Conservation (phyloP, 2,113 vertebrate genomes). For the Daphoenositta chrysoptera region DNA sequence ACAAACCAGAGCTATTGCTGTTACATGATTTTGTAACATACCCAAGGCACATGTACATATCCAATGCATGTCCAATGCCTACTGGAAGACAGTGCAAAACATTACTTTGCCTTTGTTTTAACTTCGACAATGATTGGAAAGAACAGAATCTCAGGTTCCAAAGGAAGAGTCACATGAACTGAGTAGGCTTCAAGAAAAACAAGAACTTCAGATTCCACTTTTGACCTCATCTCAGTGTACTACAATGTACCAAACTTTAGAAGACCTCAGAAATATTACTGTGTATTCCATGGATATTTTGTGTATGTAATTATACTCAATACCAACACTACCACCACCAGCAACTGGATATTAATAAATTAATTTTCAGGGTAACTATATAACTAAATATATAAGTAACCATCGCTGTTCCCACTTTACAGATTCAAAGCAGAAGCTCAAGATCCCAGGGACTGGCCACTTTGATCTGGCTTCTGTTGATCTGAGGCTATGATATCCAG, state of each 20-base stretch:
- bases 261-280: background rate
- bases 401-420: background rate
- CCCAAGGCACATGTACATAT: rapidly evolving
- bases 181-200: background rate
- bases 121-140: background rate
- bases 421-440: background rate
- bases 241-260: background rate
- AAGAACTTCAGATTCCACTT: background rate
- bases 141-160: background rate
- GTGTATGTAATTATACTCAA: background rate
- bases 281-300: background rate
- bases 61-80: background rate
- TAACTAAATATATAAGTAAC: rapidly evolving
- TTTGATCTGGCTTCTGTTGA: background rate
- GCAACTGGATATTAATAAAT: background rate
- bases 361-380: background rate
- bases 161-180: background rate
- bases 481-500: background rate
- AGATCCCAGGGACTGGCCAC: background rate
- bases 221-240: background rate
- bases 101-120: background rate
- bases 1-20: background rate
- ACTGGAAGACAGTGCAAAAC: background rate
- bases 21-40: background rate
- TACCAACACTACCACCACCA: background rate